Base-by-base conservation (phyloP, 2,888 invertebrate species). In the Lysandra coridon region DNA sequence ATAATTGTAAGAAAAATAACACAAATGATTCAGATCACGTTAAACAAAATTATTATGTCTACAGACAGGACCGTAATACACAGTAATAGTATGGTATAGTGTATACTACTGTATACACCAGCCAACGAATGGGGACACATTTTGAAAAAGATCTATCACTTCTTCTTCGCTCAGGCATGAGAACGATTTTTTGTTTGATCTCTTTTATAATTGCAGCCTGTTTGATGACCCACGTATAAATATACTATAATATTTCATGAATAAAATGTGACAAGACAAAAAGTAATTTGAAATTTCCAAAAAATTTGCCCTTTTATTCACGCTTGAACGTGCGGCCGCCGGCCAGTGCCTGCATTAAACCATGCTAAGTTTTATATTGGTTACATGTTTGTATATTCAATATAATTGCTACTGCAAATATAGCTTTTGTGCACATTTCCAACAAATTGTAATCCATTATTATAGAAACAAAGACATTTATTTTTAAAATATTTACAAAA, bases 401-500 rank as follows among this genome's bases (percentile, higher is more conserved):
- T 62, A 62, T 62, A 49, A 49, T 49, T 49, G 12, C 49, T 49
- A 10, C 10, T 49, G 49, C 49, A 44, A 40, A 17, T 74, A 44
- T 2, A 74, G 33, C 6, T 53, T 76, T 76, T 76, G 76, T 76
- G 76, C 76, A 76, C 53, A 76, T 30, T 76, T 53, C 33, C 30
- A 49, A 49, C 75, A 53, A 49, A 49, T 53, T 57, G 12, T 4
- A 23, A 30, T 49, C 75, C 49, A 23, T n/a, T 49, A n/a, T 17
- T 5, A 33, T 57, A 30, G 4, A 75, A 75, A 75, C 4, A 44
- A 44, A 75, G 5, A 49, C n/a, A 17, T 17, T 49, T 75, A 30
- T 75, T 44, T 76, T 57, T 76, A 17, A 57, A 53, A 76, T 76
- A 76, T 76, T 76, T 76, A 57, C 76, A 76, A 76, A 33, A 76